Evolutionary conservation across 1,140 invertebrate genomes (phyloP).

Genomic region (Battus philenor): DNA sequence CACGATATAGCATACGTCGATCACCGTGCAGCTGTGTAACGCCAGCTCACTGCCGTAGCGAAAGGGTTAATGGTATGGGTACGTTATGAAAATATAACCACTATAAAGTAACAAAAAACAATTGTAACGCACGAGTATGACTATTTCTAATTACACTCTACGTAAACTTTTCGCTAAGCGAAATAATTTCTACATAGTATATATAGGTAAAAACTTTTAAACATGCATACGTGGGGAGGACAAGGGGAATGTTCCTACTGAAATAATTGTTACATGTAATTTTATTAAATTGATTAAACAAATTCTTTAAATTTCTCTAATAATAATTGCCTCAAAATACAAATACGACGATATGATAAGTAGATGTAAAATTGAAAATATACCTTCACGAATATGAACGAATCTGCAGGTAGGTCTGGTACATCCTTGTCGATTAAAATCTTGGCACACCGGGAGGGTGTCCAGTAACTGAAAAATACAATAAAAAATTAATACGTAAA

Average conservation of each 20-base stretch:
- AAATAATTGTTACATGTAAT: too few species aligned
- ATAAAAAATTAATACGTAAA: constrained; percentile 47
- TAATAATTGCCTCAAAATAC: constrained; percentile 6
- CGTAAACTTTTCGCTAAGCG: constrained; percentile 6
- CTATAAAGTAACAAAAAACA: constrained; percentile 5
- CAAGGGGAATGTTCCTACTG: constrained; percentile 13
- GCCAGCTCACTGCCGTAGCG: too few species aligned
- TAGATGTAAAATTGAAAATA: constrained; percentile 4
- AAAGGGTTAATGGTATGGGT: too few species aligned
- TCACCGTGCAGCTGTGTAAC: too few species aligned
- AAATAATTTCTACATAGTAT: constrained; percentile 8
- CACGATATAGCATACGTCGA: too few species aligned
- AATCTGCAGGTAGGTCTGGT: constrained; percentile 96
- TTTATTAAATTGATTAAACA: background rate
- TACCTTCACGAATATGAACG: constrained; percentile 96
- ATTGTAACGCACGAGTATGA: constrained; percentile 8
- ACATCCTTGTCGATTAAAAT: constrained; percentile 98
- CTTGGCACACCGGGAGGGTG: constrained; percentile 99
- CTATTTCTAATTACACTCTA: constrained; percentile 14
- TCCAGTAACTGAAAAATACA: constrained; percentile 96
- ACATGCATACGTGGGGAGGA: constrained; percentile 19
- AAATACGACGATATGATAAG: too few species aligned
- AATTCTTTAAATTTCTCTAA: background rate
- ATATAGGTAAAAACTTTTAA: constrained; percentile 9
- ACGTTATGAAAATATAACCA: background rate